A percentile compares a stretch with the other conserved stretches of the same genome.
phyloP scores from a whole-genome alignment of 2,888 invertebrate genomes.

The Arctia plantaginis region DNA sequence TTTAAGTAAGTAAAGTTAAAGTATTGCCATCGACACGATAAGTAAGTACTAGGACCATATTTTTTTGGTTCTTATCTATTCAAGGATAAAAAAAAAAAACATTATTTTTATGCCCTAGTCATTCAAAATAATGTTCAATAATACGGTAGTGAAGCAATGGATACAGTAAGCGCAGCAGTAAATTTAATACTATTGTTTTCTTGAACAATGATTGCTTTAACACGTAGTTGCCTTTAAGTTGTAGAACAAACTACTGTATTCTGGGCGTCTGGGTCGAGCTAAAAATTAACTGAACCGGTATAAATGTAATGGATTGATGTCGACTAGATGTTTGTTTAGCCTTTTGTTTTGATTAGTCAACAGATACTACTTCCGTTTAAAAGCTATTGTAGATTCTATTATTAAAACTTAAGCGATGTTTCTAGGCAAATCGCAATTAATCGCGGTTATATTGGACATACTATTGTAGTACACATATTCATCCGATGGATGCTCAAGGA shows the following conservation, averaged over 20 bases:
- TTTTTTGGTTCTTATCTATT: too few relatives aligned
- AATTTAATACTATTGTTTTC: background rate
- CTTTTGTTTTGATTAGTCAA: slow-evolving; percentile 6
- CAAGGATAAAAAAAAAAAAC: too few relatives aligned
- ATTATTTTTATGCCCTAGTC: too few relatives aligned
- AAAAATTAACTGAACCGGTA: slow-evolving; percentile 70
- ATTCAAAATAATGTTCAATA: too few relatives aligned
- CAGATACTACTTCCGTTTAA: background rate
- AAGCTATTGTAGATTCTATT: background rate
- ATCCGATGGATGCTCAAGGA: too few relatives aligned
- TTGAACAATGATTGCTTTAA: slow-evolving; percentile 31
- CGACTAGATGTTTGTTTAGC: slow-evolving; percentile 30
- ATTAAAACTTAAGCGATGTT: background rate
- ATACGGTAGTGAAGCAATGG: too few relatives aligned
- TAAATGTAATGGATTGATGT: slow-evolving; percentile 59
- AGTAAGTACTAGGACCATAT: too few relatives aligned
- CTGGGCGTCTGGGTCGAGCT: slow-evolving; percentile 65
- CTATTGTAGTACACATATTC: background rate
- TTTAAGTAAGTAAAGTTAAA: too few relatives aligned
- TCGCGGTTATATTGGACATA: background rate
- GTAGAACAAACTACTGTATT: slow-evolving; percentile 59
- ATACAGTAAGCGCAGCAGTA: too few relatives aligned
- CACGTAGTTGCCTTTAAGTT: slow-evolving; percentile 60
- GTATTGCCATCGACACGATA: too few relatives aligned
- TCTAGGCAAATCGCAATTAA: background rate